Conservation (phyloP, 2,888 invertebrate genomes). For the Hedychridium roseum region DNA sequence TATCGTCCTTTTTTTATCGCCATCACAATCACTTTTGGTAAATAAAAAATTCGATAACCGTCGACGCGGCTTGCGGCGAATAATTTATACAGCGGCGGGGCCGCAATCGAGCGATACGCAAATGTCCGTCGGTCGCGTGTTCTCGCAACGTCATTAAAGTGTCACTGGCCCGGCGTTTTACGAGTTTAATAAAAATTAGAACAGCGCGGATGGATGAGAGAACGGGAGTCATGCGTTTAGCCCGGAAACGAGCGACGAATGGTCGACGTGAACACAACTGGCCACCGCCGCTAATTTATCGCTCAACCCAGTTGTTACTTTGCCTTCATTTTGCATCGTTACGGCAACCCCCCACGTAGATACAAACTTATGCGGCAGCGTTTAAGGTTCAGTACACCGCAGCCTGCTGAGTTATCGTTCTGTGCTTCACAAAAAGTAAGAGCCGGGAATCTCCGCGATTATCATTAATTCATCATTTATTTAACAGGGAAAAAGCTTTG, state of each 20-base stretch:
- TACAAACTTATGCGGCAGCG: conserved; percentile 9
- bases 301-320: conserved; percentile 48
- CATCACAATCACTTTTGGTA: no score
- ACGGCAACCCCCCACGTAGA: no score
- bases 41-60: background rate
- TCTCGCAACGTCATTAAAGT: conserved; percentile 44
- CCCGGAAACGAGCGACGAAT: conserved; percentile 27
- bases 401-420: background rate
- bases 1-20: no score
- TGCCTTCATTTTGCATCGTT: conserved; percentile 49
- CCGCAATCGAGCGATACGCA: conserved; percentile 21
- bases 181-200: conserved; percentile 51
- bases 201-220: conserved; percentile 13
- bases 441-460: no score
- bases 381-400: background rate
- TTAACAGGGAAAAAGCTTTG: no score
- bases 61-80: background rate
- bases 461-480: no score
- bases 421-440: background rate
- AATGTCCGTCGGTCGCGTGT: no score
- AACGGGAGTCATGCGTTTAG: conserved; percentile 6
- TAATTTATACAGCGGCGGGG: conserved; percentile 19
- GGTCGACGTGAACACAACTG: conserved; percentile 28
- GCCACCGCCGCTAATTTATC: conserved; percentile 48
- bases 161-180: conserved; percentile 40